Evolutionary conservation across 2,888 invertebrate species (phyloP), one percentile per base, ranked within the genome.

Genomic region (Agapostemon virescens): DNA sequence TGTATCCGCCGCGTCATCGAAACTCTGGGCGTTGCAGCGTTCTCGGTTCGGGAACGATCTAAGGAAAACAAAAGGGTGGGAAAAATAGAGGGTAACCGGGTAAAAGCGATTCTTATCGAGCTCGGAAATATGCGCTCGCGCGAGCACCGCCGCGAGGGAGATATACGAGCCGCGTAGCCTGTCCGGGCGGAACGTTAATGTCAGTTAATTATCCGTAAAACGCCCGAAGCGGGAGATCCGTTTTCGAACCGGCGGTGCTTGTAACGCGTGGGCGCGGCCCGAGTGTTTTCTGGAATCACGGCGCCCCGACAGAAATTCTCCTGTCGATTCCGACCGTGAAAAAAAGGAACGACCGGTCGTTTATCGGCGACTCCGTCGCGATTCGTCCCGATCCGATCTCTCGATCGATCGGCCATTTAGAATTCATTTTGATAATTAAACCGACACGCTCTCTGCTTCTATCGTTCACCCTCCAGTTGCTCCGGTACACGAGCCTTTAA

Each of bases 171-270:
- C 74, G 83, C 86, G 84, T 83, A 84, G 88, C 79, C 82, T 84
- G 84, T 77, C 75, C 82, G 79, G 78, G 78, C 20, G 83, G 89
- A 86, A 89, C 88, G 87, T 89, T 89, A 90, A 91, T 87, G 88
- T 85, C 85, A 85, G 89, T 89, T 90, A 90, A 90, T 90, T 91
- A 89, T 89, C 87, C 82, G 87, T 88, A 85, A 88, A 88, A 88
- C 80, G 82, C 75, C 69, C 45, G 74, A 67, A 76, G 84, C 77
- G 68, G 74, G 70, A 75, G 85, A 84, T 85, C 71, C 84, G 84
- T 85, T 84, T 83, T 75, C 79, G 74, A 73, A 69, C 63, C 15
- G 61, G 78, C 45, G 79, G n/a, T 52, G 74, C 73, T 71, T 81
- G 83, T 83, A 75, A 77, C 78, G 82, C 81, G 85, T 86, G 74